Evolutionary conservation across 1,140 invertebrate species (phyloP).

Genomic region (Delia radicum): DNA sequence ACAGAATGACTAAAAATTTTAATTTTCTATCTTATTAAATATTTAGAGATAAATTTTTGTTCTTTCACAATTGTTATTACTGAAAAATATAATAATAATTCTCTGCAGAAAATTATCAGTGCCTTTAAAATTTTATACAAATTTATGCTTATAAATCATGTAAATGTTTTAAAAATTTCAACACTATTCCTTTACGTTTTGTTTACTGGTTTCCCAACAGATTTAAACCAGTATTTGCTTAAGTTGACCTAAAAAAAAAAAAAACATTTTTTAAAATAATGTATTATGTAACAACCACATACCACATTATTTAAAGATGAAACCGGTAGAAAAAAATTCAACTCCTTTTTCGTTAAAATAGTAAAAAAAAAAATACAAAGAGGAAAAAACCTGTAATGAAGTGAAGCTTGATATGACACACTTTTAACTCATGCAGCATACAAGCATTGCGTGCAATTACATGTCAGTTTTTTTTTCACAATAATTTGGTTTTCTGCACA

Average conservation of each 20-base stretch:
- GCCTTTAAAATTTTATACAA: too few relatives aligned
- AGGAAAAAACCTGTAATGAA: neutral
- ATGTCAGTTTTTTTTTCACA: neutral
- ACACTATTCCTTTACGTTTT: neutral
- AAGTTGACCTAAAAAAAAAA: constrained; percentile 1
- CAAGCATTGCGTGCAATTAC: neutral
- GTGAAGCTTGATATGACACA: neutral
- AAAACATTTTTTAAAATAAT: too few relatives aligned
- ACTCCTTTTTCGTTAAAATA: neutral
- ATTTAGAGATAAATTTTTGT: too few relatives aligned
- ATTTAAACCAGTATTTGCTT: neutral
- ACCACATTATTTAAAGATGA: constrained; percentile 4
- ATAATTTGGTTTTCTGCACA: neutral
- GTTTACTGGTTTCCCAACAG: neutral
- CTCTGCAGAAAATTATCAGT: too few relatives aligned
- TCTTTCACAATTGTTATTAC: too few relatives aligned
- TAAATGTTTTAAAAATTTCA: too few relatives aligned
- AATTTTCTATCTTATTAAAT: too few relatives aligned
- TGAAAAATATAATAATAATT: too few relatives aligned
- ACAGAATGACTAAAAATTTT: too few relatives aligned
- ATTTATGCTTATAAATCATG: too few relatives aligned
- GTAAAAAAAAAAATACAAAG: neutral
- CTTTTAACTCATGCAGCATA: neutral
- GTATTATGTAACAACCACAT: constrained; percentile 1
- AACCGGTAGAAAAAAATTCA: neutral